Evolutionary conservation across 2,888 invertebrate species (phyloP).

Genomic region (Pheosia gnoma): DNA sequence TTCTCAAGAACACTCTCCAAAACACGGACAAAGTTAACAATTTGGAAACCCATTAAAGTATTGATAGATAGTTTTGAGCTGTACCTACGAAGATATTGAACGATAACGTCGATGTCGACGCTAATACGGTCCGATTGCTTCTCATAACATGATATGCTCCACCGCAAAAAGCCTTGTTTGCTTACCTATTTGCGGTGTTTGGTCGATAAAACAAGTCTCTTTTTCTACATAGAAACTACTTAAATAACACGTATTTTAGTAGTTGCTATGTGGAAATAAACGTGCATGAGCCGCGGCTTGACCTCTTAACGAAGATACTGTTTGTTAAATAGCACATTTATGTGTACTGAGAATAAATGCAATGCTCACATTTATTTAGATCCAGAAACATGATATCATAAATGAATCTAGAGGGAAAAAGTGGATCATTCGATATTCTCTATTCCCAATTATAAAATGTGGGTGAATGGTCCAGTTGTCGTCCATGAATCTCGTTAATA

Average conservation of each 20-base stretch:
- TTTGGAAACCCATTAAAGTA: too few species aligned
- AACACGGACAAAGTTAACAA: too few species aligned
- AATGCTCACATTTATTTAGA: too few species aligned
- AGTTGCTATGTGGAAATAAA: not conserved
- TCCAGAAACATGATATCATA: too few species aligned
- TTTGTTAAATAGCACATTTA: too few species aligned
- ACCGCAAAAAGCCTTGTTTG: constrained; percentile 20
- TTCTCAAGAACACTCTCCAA: too few species aligned
- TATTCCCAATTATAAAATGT: not conserved
- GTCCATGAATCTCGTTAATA: not conserved
- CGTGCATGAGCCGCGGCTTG: too few species aligned
- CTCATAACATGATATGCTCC: constrained; percentile 1
- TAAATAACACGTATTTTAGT: not conserved
- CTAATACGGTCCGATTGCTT: not conserved
- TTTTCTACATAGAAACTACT: not conserved
- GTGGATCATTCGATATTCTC: not conserved
- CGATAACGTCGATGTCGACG: not conserved
- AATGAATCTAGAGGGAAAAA: not conserved
- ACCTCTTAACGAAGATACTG: too few species aligned
- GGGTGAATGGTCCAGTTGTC: not conserved
- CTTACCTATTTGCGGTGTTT: constrained; percentile 17
- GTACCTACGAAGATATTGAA: not conserved
- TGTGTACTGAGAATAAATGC: too few species aligned
- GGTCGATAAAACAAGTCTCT: not conserved
- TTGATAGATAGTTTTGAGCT: not conserved